phyloP scores from a whole-genome alignment of 2,113 vertebrate species.

The cattle (Bos taurus) region ARS-UCD2.0 NC_037329.1:79774001-79774500 shows the following conservation, averaged over 20 bases:
- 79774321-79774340: neutral
- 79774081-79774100: neutral
- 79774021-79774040: neutral
- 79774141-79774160: neutral
- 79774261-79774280: neutral
- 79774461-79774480: neutral
- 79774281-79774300: neutral
- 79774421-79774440: neutral
- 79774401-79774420: neutral
- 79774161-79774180: accelerated
- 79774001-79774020: neutral
- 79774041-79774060: neutral
- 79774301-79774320: neutral
- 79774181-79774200: neutral
- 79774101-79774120: neutral
- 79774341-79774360: neutral
- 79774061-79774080: neutral
- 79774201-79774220: neutral
- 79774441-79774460: neutral
- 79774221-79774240: neutral
- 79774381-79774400: neutral
- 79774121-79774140: neutral
- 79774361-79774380: neutral
- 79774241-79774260: neutral
- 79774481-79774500: neutral